Base-by-base conservation (phyloP, 2,797 vertebrate genomes). In the Pseudochromis fuscus region DNA sequence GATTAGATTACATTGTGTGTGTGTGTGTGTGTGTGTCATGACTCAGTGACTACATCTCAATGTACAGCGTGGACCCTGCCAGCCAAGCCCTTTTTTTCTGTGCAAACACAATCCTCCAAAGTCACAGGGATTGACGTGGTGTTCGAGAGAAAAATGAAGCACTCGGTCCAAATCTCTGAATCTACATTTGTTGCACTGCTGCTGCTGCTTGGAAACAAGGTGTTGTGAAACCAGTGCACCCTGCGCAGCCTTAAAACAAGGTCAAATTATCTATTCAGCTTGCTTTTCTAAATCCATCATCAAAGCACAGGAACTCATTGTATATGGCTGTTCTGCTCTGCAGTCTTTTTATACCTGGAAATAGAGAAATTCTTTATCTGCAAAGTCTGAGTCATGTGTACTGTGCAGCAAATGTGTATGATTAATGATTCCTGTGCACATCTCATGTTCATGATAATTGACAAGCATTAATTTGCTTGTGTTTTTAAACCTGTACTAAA, bases 131-230 rank as follows among this genome's bases (percentile, higher is more conserved):
- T 42, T 67, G 57, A 42, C 23, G 1, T 7, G 38, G 46, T 51
- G 52, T 76, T 42, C 56, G 46, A 64, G 72, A 59, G 56, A 83
- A 70, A 68, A 58, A 73, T 63, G 60, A 55, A 73, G 73, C 9
- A 25, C 42, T 37, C 59, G 2, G 31, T 48, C 56, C 27, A 77
- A 61, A 71, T 72, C 73, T 71, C 46, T 37, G 27, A 56, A 63
- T 73, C 53, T 18, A 13, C 49, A 63, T 50, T 69, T 62, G 82
- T 70, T 78, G 75, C 42, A 67, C 33, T 70, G 82, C 82, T 85
- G 82, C 33, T 70, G 82, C 82, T 85, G 82, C 82, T 75, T 69
- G 52, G 80, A 70, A 67, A 87, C 77, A 46, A 58, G 48, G 16
- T 79, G 55, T 73, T 72, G 27, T 57, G 38, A 61, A 71, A 73